Evolutionary conservation across 2,797 vertebrate genomes (phyloP), one percentile per base, ranked within the genome.

Genomic region (Lacerta agilis): DNA sequence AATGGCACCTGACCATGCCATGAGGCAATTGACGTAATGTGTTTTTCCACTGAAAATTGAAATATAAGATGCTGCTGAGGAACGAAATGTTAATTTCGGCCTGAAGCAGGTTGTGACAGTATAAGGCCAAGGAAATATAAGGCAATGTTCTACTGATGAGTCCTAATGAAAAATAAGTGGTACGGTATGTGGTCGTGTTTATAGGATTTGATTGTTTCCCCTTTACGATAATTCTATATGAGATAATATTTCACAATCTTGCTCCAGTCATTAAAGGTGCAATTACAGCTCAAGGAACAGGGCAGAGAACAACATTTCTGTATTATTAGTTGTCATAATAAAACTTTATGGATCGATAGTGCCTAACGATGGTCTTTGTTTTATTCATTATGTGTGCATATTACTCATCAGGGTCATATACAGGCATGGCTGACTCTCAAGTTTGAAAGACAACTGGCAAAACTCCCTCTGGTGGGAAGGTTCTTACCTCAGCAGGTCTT

Each of bases 71-170:
- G 9, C 43, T 38, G 87, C 11, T 85, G 89, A 76, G 86, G 79
- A 3, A 82, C 79, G 82, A 75, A 81, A 83, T 84, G 66, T 29
- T 45, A 88, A 7, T 4, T 45, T 88, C 45, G 73, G 23, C 73
- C 88, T 85, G 41, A 66, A 87, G 84, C 23, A 71, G 49, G 20
- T n/a, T 23, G 41, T 3, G 1, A 2, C 6, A 5, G 17, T 82
- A 66, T 73, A 91, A 71, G 67, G 81, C 23, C 58, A 13, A 58
- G 73, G 45, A 81, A 89, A 90, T 7, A 79, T 73, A 82, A 86
- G 29, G 1, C 33, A 38, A 67, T 20, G 4, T 66, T 4, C 0
- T 66, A 0, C 2, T 49, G 18, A 69, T 89, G 90, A 64, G 13
- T 85, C 0, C 9, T 2, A 4, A 67, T 64, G 85, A 91, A 83